Percentiles rank a stretch among this genome's conserved stretches.
phyloP scores from a whole-genome alignment of 2,113 vertebrate genomes.

The Echinops telfairi region DNA sequence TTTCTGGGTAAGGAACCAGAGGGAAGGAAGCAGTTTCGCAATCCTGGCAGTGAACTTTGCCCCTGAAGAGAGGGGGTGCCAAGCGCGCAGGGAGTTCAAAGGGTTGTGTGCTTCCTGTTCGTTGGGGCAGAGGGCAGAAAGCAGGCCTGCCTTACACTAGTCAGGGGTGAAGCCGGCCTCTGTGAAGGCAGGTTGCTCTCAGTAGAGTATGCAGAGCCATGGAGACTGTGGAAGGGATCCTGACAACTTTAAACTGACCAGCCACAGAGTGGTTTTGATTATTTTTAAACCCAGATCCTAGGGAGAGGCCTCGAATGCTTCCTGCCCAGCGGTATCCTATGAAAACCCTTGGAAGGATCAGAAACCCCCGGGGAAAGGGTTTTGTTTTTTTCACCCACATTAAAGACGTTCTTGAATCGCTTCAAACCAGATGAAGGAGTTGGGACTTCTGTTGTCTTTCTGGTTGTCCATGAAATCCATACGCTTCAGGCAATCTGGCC shows the following conservation, averaged over 20 bases:
- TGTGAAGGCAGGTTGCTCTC: slow-evolving; percentile 17
- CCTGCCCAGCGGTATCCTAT: background rate
- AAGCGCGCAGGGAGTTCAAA: slow-evolving; percentile 45
- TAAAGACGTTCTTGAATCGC: background rate
- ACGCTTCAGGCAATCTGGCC: slow-evolving; percentile 25
- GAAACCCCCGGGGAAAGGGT: background rate
- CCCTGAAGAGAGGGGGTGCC: slow-evolving; percentile 60
- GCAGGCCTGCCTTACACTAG: slow-evolving; percentile 22
- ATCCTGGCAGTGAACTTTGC: slow-evolving; percentile 69
- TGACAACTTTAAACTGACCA: background rate
- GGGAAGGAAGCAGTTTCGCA: slow-evolving; percentile 51
- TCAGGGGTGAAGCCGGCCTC: background rate
- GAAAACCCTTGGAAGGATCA: background rate
- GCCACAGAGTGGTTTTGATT: background rate
- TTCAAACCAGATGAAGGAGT: background rate
- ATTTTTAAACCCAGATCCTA: background rate
- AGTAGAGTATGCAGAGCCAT: background rate
- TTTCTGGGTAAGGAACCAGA: slow-evolving; percentile 57
- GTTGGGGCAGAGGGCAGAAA: slow-evolving; percentile 51
- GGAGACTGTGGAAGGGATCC: background rate
- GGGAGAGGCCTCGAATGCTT: too few species aligned
- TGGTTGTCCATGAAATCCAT: background rate
- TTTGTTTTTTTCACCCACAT: background rate
- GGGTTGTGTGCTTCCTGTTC: slow-evolving; percentile 47
- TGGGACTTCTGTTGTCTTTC: background rate